Evolutionary conservation across 2,888 invertebrate species (phyloP).

Genomic region (Gerosis bhagava): DNA sequence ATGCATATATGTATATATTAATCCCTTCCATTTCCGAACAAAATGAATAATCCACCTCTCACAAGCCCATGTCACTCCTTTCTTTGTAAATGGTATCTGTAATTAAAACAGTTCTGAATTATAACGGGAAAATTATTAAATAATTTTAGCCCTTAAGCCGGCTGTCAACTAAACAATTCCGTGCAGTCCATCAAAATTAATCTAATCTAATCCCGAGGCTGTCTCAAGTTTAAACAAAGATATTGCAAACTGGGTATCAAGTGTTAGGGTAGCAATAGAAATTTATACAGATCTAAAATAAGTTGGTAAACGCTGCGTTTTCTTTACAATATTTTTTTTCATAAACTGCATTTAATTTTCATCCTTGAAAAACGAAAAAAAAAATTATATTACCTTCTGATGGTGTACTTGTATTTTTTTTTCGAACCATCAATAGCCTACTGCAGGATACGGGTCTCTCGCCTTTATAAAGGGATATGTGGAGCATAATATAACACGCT

Average conservation of each 20-base stretch:
- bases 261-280: slow-evolving; percentile 39
- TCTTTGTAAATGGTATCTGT: slow-evolving; percentile 63
- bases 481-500: no score
- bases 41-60: no score
- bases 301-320: slow-evolving; percentile 5
- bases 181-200: slow-evolving; percentile 79
- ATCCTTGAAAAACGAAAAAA: no score
- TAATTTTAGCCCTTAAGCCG: slow-evolving; percentile 66
- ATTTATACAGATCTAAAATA: not conserved
- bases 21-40: no score
- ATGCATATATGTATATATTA: no score
- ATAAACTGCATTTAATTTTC: no score
- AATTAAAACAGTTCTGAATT: slow-evolving; percentile 72
- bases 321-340: no score
- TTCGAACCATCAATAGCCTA: no score
- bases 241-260: slow-evolving; percentile 72
- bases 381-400: no score
- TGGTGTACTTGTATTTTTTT: no score
- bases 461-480: no score
- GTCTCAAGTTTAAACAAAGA: slow-evolving; percentile 77
- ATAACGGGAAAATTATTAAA: slow-evolving; percentile 68
- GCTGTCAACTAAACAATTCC: slow-evolving; percentile 75
- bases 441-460: no score
- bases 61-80: slow-evolving; percentile 53
- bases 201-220: slow-evolving; percentile 72